These are phyloP conservation scores for Xestia xanthographa DNA, from an alignment of 2,888 invertebrate species.

Conservation along the genomic window DNA sequence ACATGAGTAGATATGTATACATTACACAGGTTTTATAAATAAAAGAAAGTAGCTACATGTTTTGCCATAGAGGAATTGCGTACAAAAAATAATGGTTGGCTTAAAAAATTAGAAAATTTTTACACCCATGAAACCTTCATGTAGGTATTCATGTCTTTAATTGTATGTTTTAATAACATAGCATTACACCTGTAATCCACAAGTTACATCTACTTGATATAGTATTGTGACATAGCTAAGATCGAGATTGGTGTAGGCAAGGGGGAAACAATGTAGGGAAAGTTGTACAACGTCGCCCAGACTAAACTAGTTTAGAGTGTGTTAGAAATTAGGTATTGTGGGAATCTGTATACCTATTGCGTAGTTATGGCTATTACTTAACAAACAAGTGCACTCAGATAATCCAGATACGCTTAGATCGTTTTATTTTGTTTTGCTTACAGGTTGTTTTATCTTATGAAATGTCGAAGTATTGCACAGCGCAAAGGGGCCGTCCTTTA, in stretches of 20 bases:
- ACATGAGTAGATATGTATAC: too few relatives aligned
- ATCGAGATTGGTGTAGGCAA: background rate
- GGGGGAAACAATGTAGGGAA: slow-evolving; percentile 20
- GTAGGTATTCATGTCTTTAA: background rate
- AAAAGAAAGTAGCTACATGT: too few relatives aligned
- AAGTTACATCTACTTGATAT: background rate
- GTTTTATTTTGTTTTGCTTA: background rate
- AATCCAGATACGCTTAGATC: background rate
- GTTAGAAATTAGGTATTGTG: background rate
- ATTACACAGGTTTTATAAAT: too few relatives aligned
- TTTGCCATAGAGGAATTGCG: too few relatives aligned
- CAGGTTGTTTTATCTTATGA: too few relatives aligned
- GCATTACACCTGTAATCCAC: background rate
- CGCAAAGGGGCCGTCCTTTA: too few relatives aligned
- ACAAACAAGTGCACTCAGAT: background rate
- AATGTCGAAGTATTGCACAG: too few relatives aligned
- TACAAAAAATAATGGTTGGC: too few relatives aligned
- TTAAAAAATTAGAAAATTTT: too few relatives aligned
- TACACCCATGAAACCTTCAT: too few relatives aligned
- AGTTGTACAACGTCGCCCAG: background rate
- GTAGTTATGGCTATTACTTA: background rate
- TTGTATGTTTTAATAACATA: background rate
- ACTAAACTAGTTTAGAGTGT: slow-evolving; percentile 12
- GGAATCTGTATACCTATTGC: background rate
- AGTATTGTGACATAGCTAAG: background rate